Evolutionary conservation across 2,113 vertebrate genomes (phyloP).

Genomic region (Rhea pennata): DNA sequence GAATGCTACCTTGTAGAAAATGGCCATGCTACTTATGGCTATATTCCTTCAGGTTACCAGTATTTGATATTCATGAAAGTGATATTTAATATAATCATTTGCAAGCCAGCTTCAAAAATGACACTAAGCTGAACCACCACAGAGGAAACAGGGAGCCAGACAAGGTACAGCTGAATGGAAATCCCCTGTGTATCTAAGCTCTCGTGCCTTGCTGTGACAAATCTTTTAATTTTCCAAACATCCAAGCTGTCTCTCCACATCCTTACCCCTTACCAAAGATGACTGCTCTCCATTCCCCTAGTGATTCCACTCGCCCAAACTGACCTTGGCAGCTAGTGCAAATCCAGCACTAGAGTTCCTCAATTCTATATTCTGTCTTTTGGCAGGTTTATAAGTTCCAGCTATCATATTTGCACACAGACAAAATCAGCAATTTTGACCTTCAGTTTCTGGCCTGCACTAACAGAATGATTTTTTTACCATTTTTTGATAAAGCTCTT

Average conservation of each 20-base stretch:
- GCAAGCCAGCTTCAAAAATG: background rate
- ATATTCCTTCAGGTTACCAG: background rate
- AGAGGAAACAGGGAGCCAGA: background rate
- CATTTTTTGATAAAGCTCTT: background rate
- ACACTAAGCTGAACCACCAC: background rate
- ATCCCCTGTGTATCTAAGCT: background rate
- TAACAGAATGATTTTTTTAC: background rate
- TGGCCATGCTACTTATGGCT: background rate
- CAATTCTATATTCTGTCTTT: background rate
- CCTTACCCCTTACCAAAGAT: background rate
- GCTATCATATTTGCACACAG: background rate
- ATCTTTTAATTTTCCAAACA: background rate
- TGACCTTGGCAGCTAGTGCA: background rate
- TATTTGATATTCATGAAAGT: background rate
- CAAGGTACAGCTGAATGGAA: background rate
- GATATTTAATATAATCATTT: background rate
- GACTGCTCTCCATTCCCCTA: background rate
- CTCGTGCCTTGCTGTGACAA: background rate
- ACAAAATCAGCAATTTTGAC: background rate
- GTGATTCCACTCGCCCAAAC: background rate
- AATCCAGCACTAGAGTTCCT: background rate
- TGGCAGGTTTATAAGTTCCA: background rate
- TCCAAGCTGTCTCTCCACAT: background rate
- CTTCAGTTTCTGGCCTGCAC: background rate
- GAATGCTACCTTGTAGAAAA: background rate